phyloP scores from a whole-genome alignment of 1,140 invertebrate species.

The Bombyx mori region DNA sequence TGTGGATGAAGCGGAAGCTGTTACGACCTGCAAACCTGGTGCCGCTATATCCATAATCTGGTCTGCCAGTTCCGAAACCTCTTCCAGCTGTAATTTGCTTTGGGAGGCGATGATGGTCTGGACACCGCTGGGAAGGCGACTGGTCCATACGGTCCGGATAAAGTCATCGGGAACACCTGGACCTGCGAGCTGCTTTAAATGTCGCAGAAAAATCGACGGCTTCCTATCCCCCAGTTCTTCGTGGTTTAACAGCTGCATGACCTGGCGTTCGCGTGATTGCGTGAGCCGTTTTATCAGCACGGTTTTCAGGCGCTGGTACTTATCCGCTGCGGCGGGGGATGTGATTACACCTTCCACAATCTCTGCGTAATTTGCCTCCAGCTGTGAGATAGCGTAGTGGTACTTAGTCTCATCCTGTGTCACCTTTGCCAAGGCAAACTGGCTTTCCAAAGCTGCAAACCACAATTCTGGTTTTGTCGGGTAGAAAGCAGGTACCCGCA shows the following conservation, averaged over 20 bases:
- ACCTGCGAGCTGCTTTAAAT: slow-evolving; percentile 1
- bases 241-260: no score
- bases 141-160: no score
- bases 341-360: background rate
- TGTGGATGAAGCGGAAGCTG: no score
- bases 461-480: background rate
- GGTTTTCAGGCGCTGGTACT: background rate
- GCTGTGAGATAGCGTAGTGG: background rate
- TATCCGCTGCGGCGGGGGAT: background rate
- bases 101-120: slow-evolving; percentile 1
- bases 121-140: no score
- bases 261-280: no score
- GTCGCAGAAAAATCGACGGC: background rate
- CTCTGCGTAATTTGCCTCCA: background rate
- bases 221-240: no score
- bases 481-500: slow-evolving; percentile 1
- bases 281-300: no score
- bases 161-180: no score
- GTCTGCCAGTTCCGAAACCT: no score
- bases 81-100: no score
- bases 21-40: no score
- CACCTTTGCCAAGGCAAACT: background rate
- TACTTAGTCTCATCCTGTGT: slow-evolving; percentile 1
- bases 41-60: no score
- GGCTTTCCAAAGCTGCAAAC: background rate